Evolutionary conservation across 2,113 vertebrate species (phyloP), one percentile per base, ranked within the genome.

Genomic region (Thomomys bottae): DNA sequence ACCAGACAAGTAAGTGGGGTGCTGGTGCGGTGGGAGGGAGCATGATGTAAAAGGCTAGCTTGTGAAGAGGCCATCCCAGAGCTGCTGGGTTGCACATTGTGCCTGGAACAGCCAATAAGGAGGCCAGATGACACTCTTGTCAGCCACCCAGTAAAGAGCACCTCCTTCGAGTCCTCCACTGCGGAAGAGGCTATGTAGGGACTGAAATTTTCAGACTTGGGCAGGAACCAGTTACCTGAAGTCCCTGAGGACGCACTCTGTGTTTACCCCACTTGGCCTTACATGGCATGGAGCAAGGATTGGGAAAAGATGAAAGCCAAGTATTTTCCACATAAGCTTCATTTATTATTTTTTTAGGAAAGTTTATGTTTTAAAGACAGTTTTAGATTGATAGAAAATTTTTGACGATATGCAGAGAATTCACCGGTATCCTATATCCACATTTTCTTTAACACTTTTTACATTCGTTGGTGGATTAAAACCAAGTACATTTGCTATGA

Each of bases 381-480:
- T 21, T 86, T 80, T 64, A 80, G 64, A 38, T 72, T 90, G 85
- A 88, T 38, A 85, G 73, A 91, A 66, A 86, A 79, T 76, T 77
- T 57, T 10, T 68, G 80, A 84, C 85, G 59, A 66, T 24, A 83
- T 45, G 36, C 15, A 80, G 61, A 84, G 49, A 71, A 61, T 81
- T 68, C 40, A 8, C 68, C 77, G 34, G 36, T 9, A 21, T 3
- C 10, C 79, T 14, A 18, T 30, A 67, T 17, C 7, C 17, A 57
- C 9, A 32, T 84, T 73, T 18, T 38, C 26, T 6, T 61, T 87
- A 87, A 49, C 21, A 14, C n/a, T 73, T 30, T 80, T 54, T 80
- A 38, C 57, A 49, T 64, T 49, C 49, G 15, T 54, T 54, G 49
- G 12, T 54, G 49, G 14, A 54, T 54, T 14, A 54, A 54, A 81